Evolutionary conservation across 2,113 vertebrate species (phyloP).

Genomic region (Albula goreensis): DNA sequence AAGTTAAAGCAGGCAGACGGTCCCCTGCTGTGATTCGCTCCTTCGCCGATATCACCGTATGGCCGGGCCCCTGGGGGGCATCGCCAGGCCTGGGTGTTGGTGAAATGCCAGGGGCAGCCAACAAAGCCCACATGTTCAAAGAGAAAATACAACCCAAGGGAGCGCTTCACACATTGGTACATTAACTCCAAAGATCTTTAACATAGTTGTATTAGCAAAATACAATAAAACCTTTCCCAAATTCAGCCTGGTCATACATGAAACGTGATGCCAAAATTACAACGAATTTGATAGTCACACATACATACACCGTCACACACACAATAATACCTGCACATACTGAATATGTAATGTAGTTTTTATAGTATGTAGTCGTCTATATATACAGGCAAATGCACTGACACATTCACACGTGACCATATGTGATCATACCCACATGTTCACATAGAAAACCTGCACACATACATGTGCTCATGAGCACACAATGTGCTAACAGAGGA

Average conservation of each 20-base stretch:
- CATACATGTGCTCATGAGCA: not conserved
- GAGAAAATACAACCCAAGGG: no score
- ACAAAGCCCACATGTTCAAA: not conserved
- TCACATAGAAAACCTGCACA: not conserved
- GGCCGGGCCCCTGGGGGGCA: not conserved
- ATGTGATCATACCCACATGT: no score
- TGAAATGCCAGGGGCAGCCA: not conserved
- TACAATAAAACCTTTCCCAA: no score
- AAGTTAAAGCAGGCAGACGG: not conserved
- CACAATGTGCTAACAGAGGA: no score
- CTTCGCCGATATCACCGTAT: not conserved
- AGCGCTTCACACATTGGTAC: no score
- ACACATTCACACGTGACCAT: no score
- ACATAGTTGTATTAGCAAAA: no score
- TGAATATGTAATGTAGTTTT: no score
- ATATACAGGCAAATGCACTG: no score
- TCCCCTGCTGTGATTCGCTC: not conserved
- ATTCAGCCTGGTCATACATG: not conserved
- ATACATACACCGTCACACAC: not conserved
- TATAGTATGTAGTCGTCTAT: no score
- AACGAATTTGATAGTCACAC: not conserved
- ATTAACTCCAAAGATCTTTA: no score
- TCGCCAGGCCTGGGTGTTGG: not conserved
- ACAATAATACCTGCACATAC: no score
- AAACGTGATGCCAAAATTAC: not conserved